Conservation (phyloP, 2,113 vertebrate species). For the Edolisoma coerulescens region DNA sequence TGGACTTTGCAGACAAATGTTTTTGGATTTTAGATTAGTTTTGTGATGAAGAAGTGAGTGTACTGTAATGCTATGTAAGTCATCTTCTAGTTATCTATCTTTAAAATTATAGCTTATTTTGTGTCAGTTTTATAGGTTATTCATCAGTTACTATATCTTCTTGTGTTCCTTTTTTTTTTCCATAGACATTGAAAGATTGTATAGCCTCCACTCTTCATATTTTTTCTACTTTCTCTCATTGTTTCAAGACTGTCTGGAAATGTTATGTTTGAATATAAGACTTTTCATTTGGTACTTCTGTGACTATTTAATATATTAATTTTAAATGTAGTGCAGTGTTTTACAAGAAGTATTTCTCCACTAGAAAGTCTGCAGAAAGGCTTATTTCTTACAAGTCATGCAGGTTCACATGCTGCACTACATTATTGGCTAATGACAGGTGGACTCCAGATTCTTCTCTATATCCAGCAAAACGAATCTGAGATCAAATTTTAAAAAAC, state of each 20-base stretch:
- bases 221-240: not conserved
- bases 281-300: not conserved
- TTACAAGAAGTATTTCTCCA: not conserved
- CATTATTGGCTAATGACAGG: not conserved
- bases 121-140: not conserved
- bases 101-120: not conserved
- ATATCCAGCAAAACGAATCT: not conserved
- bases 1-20: not conserved
- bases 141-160: not conserved
- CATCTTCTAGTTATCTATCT: not conserved
- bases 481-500: not conserved
- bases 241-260: not conserved
- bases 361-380: not conserved
- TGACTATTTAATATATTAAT: not conserved
- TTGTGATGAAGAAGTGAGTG: not conserved
- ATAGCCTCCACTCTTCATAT: not conserved
- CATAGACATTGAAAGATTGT: not conserved
- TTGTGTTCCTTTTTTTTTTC: not conserved
- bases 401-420: no score
- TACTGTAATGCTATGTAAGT: not conserved
- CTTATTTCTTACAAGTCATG: not conserved
- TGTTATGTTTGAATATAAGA: not conserved
- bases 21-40: not conserved
- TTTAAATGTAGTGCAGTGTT: not conserved
- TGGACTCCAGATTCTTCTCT: not conserved